Conservation (phyloP, 2,888 invertebrate genomes). For the Ernsta delagoae region DNA sequence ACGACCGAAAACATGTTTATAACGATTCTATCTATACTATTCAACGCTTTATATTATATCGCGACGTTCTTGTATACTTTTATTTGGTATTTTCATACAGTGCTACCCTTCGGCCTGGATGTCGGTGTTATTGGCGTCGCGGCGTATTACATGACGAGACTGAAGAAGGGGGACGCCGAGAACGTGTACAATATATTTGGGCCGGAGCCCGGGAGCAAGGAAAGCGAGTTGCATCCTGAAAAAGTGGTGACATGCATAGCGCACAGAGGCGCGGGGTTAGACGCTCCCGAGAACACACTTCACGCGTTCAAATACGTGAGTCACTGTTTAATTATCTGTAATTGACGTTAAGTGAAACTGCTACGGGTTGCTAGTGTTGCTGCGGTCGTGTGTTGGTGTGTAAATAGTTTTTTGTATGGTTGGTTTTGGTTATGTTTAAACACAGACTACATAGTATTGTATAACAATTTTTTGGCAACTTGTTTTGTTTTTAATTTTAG, state of each 20-base stretch:
- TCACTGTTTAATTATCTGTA: constrained; percentile 39
- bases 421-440: too few species aligned
- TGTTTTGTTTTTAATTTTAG: too few species aligned
- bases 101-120: constrained; percentile 72
- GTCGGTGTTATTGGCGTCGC: constrained; percentile 65
- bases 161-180: constrained; percentile 68
- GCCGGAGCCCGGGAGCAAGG: constrained; percentile 74
- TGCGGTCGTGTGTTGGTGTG: too few species aligned
- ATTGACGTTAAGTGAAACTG: background rate
- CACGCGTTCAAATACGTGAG: constrained; percentile 89
- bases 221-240: constrained; percentile 68
- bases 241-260: constrained; percentile 87
- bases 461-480: too few species aligned
- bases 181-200: constrained; percentile 81
- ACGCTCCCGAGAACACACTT: constrained; percentile 93
- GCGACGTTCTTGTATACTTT: constrained; percentile 54
- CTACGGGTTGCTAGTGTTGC: too few species aligned
- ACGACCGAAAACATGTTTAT: constrained; percentile 72
- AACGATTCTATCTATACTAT: constrained; percentile 54
- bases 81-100: constrained; percentile 65
- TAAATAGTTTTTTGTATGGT: too few species aligned
- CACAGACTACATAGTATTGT: too few species aligned
- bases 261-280: constrained; percentile 90
- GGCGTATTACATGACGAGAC: constrained; percentile 66
- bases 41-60: constrained; percentile 58